Evolutionary conservation across 1,140 invertebrate species (phyloP).

Genomic region (Alviniconcha marisindica): DNA sequence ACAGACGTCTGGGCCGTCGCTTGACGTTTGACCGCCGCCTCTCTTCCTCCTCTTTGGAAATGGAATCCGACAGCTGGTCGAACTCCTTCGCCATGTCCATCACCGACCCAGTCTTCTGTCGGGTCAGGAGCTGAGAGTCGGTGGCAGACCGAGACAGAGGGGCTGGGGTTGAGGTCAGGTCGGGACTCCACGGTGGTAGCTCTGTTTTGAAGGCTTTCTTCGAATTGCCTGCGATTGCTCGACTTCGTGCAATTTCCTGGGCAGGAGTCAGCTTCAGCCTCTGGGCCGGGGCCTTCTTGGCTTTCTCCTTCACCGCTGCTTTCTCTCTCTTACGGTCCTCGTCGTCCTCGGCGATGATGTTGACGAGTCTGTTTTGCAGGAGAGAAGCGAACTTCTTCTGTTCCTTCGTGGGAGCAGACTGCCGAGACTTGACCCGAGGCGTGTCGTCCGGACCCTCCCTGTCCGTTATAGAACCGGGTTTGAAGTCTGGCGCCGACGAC

Average conservation of each 20-base stretch:
- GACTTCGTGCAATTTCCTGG: conserved; percentile 12
- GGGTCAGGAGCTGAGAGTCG: neutral
- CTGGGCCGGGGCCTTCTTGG: neutral
- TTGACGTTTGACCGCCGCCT: neutral
- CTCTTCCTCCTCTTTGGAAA: neutral
- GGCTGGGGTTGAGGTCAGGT: neutral
- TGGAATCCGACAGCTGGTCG: neutral
- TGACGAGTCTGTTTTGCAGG: conserved; percentile 22
- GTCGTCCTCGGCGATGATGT: conserved; percentile 1
- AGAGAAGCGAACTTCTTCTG: conserved; percentile 8
- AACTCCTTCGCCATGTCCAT: conserved; percentile 26
- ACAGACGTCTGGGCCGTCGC: neutral
- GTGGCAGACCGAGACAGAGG: neutral
- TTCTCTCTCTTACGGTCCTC: neutral
- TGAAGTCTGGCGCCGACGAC: neutral
- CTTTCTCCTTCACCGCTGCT: neutral
- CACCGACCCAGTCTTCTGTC: neutral
- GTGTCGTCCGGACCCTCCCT: neutral
- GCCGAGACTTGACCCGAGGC: neutral
- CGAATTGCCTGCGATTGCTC: neutral
- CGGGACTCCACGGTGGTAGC: neutral
- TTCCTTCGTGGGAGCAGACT: neutral
- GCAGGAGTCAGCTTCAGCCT: conserved; percentile 20
- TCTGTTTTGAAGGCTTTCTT: neutral
- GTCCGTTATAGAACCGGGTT: neutral